These are phyloP conservation scores for Apis cerana DNA, from an alignment of 1,140 invertebrate species.

Conservation along the genomic window DNA sequence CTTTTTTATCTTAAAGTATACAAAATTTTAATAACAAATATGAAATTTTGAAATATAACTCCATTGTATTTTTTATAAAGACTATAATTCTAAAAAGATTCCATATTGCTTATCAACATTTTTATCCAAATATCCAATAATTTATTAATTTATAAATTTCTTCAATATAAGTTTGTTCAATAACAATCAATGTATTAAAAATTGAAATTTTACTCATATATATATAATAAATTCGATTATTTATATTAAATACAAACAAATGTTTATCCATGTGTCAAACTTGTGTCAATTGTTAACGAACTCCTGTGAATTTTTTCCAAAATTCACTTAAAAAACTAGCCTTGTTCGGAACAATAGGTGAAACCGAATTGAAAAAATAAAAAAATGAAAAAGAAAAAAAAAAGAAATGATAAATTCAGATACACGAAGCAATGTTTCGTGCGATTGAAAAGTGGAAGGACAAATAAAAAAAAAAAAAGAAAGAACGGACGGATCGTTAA, in stretches of 20 bases:
- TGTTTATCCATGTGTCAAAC: neutral
- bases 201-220: no score
- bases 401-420: neutral
- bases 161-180: no score
- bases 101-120: no score
- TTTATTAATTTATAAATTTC: no score
- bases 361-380: neutral
- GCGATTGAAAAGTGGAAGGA: constrained; percentile 6
- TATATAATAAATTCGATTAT: neutral
- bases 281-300: constrained; percentile 18
- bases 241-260: neutral
- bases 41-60: no score
- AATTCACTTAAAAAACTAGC: neutral
- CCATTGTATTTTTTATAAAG: no score
- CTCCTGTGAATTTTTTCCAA: neutral
- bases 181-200: no score
- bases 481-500: neutral
- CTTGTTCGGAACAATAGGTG: neutral
- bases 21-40: no score
- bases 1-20: no score
- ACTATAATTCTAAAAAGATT: no score
- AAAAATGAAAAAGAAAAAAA: neutral
- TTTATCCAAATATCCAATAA: no score
- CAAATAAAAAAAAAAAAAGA: neutral
- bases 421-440: neutral